Percentiles rank a stretch among this genome's conserved stretches.
These are phyloP conservation scores for Suncus etruscus DNA, from an alignment of 2,113 vertebrate species.

Conservation along the genomic window DNA sequence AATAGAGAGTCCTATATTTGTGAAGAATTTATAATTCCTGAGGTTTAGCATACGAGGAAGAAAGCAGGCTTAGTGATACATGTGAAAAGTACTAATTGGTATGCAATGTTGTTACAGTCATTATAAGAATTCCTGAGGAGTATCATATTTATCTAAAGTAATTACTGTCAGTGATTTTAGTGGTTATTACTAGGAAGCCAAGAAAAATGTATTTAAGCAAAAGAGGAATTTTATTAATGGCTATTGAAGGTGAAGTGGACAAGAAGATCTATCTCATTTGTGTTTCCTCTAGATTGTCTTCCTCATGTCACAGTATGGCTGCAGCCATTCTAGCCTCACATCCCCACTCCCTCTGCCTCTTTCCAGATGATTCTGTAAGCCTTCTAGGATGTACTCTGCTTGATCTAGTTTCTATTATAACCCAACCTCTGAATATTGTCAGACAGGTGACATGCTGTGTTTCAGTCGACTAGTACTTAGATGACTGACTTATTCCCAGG, in stretches of 20 bases:
- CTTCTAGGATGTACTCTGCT: background rate
- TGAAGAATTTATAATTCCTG: background rate
- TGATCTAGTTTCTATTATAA: background rate
- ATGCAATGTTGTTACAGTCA: background rate
- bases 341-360: background rate
- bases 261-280: background rate
- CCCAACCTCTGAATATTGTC: background rate
- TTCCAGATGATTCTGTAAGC: background rate
- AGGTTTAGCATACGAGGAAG: background rate
- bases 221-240: background rate
- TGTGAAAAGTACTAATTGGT: background rate
- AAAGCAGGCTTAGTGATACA: background rate
- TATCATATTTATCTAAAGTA: conserved; percentile 49
- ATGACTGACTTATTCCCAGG: background rate
- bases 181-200: conserved; percentile 3
- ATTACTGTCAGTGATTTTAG: background rate
- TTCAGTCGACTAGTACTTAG: background rate
- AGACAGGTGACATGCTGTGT: background rate
- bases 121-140: conserved; percentile 15
- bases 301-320: background rate
- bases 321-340: background rate
- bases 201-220: background rate
- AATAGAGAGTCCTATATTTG: background rate
- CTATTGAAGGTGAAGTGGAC: background rate
- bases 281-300: background rate